Evolutionary conservation across 1,140 invertebrate species (phyloP).

Genomic region (Conopomorpha cramerella): DNA sequence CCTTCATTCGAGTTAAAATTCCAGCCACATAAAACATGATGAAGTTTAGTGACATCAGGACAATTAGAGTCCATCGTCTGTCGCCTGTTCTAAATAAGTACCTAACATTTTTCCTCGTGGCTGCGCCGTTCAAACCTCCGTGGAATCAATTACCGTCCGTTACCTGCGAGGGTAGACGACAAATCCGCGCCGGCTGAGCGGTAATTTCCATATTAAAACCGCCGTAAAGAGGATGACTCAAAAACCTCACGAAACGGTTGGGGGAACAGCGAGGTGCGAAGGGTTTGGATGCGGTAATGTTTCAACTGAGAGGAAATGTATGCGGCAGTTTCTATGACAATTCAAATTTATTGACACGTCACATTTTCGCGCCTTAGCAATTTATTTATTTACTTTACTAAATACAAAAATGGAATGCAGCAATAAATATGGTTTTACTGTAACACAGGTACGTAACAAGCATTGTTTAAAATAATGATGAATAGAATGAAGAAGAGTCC

Average conservation of each 20-base stretch:
- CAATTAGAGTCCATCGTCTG: too few species aligned
- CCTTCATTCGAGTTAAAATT: too few species aligned
- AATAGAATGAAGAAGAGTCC: too few species aligned
- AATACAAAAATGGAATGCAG: background rate
- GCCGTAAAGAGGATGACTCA: slow-evolving; percentile 57
- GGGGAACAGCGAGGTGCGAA: slow-evolving; percentile 17
- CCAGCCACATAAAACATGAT: too few species aligned
- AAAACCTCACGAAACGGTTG: slow-evolving; percentile 40
- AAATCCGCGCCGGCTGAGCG: slow-evolving; percentile 13
- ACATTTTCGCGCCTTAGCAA: too few species aligned
- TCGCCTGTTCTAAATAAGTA: background rate
- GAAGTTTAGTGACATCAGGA: too few species aligned
- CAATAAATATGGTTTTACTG: background rate
- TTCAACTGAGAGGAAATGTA: slow-evolving; percentile 11
- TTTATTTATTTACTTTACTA: background rate
- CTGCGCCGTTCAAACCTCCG: background rate
- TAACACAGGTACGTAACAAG: too few species aligned
- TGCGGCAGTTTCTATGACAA: slow-evolving; percentile 11
- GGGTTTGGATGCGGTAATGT: background rate
- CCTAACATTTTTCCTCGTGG: background rate
- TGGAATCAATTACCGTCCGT: background rate
- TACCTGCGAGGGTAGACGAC: background rate
- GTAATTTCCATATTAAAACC: slow-evolving; percentile 61
- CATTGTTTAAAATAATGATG: too few species aligned
- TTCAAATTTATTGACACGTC: too few species aligned